Evolutionary conservation across 2,797 vertebrate species (phyloP), one percentile per base, ranked within the genome.

Genomic region (Podargus strigoides): DNA sequence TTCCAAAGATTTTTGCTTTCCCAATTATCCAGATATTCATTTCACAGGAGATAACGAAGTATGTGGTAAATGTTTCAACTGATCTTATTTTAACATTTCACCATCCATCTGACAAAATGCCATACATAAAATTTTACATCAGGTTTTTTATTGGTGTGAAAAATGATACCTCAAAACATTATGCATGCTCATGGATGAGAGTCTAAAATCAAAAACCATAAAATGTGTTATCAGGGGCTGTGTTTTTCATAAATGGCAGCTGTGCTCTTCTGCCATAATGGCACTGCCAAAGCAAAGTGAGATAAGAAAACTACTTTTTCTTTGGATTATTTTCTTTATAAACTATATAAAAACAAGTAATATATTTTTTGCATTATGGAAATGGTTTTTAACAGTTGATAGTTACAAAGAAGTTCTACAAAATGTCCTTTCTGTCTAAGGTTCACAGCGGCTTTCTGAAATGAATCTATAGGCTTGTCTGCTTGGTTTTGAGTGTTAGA

Each of bases 21-120:
- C 72, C 87, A 97, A 96, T 97, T 97, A 97, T 91, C 83, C 77
- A 95, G 91, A 93, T 96, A 97, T 92, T 92, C 90, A 85, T 97
- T 97, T 87, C 75, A 83, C 20, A 28, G 56, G 87, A 85, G 64
- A 94, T 96, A 95, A 95, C 94, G 96, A 92, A 80, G 21, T 89
- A 62, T 56, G 68, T 69, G 60, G 63, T 90, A 97, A 96, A 97
- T 92, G 70, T 92, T 95, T 50, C 23, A 94, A 84, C 84, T 68
- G 90, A 95, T 94, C 58, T 93, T 93, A 80, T 89, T 96, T 95
- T 78, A 88, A 90, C 68, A 69, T 86, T 93, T 26, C 22, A 55
- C 89, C 42, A 84, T 92, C 77, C 32, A 8, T 82, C 64, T 95
- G 83, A 95, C 86, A 96, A 97, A 96, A 95, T 76, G 41, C n/a